Base-by-base conservation (phyloP, 2,797 vertebrate genomes). In the Sarcophilus harrisii region DNA sequence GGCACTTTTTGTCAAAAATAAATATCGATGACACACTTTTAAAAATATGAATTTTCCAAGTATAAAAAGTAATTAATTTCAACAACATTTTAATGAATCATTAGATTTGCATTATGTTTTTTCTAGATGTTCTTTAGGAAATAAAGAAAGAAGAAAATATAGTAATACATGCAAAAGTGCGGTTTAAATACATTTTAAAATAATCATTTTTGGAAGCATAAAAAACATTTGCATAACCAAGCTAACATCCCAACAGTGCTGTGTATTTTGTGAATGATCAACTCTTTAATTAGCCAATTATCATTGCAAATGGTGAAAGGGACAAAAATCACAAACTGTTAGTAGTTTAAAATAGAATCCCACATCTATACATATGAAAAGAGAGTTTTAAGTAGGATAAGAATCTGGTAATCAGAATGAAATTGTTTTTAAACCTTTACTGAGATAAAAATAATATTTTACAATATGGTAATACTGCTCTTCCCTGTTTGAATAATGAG, bases 321-420 rank as follows among this genome's bases (percentile, higher is more conserved):
- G 94, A 97, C 96, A 98, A 97, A 98, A 98, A 96, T 96, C 97
- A 95, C 97, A 98, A 98, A 97, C 96, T 97, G 97, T 97, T 97
- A 96, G 96, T 97, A 97, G 94, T 94, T 98, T 97, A 97, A 98
- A 98, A 98, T 97, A 97, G 96, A 97, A 97, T 95, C 96, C 92
- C 93, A 91, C 93, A 97, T 96, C 91, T 94, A 66, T 97, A 62
- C 95, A 96, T 96, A 95, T 95, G 96, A 98, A 97, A 92, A 91
- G 92, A 96, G 90, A 92, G 81, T 93, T 94, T 54, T 95, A 95
- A 97, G 96, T 73, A 96, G 93, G 95, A 92, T 96, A 94, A 96
- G 96, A 96, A 73, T 30, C 28, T 96, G 55, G 24, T n/a, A 38
- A 95, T 97, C 91, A 92, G 93, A 96, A 97, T 95, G 90, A 97